Percentiles rank a stretch among this genome's conserved stretches.
Evolutionary conservation across 2,888 invertebrate genomes (phyloP).

Genomic region (Tachina lurida): DNA sequence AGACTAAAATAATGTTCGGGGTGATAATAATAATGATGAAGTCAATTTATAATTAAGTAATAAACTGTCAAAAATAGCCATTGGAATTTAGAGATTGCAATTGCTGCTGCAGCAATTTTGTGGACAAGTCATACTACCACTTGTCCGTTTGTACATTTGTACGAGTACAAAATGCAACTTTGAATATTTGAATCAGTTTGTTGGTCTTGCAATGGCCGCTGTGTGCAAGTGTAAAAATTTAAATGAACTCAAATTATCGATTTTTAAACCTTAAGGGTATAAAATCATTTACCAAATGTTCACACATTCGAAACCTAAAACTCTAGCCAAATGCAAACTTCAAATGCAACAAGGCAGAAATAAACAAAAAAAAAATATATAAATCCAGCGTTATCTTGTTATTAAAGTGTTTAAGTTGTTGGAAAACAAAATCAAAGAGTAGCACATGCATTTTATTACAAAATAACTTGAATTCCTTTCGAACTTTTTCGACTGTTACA

Average conservation of each 20-base stretch:
- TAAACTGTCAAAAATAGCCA: conserved; percentile 71
- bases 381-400: conserved; percentile 60
- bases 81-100: conserved; percentile 67
- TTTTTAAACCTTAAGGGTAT: conserved; percentile 64
- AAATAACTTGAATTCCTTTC: conserved; percentile 2
- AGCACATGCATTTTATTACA: background rate
- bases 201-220: conserved; percentile 40
- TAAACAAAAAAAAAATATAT: conserved; percentile 4
- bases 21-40: conserved; percentile 62
- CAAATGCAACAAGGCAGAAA: background rate
- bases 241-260: conserved; percentile 68
- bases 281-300: conserved; percentile 61
- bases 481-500: background rate
- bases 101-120: conserved; percentile 46
- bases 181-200: conserved; percentile 53
- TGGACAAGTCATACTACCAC: background rate
- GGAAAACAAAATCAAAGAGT: conserved; percentile 6
- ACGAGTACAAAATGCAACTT: conserved; percentile 25
- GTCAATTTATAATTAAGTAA: conserved; percentile 71
- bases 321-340: background rate
- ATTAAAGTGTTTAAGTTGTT: conserved; percentile 39
- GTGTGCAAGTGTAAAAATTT: conserved; percentile 30
- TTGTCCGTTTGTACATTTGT: background rate
- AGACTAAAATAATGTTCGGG: conserved; percentile 35
- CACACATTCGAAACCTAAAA: conserved; percentile 43